Evolutionary conservation across 1,140 invertebrate genomes (phyloP).

Genomic region (Coptotermes formosanus): DNA sequence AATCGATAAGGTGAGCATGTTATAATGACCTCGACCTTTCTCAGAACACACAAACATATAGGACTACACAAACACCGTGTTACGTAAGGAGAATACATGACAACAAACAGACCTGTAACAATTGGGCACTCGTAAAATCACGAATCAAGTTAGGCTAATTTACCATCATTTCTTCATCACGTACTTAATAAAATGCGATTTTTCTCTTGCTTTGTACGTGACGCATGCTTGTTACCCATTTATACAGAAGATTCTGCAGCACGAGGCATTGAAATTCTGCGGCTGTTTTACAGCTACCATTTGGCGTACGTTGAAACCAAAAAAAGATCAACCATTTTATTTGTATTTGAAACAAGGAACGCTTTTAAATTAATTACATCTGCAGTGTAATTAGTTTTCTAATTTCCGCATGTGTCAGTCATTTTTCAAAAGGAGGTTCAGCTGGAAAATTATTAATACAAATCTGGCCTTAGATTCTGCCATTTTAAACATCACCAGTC

Average conservation of each 20-base stretch:
- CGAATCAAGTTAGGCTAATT: too few species aligned
- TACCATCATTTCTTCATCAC: too few species aligned
- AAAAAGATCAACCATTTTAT: not conserved
- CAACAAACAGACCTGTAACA: too few species aligned
- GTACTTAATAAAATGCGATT: too few species aligned
- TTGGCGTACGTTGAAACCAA: not conserved
- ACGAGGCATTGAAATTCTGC: not conserved
- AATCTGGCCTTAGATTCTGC: not conserved
- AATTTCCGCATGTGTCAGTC: conserved; percentile 11
- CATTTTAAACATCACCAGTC: not conserved
- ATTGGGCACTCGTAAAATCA: too few species aligned
- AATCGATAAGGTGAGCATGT: too few species aligned
- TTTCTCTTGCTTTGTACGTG: too few species aligned
- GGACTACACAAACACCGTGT: too few species aligned
- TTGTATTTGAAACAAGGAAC: not conserved
- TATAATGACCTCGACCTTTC: too few species aligned
- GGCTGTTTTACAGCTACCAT: not conserved
- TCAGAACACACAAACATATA: too few species aligned
- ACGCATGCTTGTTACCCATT: not conserved
- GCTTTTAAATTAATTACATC: conserved; percentile 20
- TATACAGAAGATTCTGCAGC: not conserved
- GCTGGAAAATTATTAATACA: conserved; percentile 3
- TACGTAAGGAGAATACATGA: too few species aligned
- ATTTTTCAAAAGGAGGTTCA: not conserved
- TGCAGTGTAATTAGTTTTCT: conserved; percentile 16